Base-by-base conservation (phyloP, 2,888 invertebrate genomes). In the Cristatella mucedo region DNA sequence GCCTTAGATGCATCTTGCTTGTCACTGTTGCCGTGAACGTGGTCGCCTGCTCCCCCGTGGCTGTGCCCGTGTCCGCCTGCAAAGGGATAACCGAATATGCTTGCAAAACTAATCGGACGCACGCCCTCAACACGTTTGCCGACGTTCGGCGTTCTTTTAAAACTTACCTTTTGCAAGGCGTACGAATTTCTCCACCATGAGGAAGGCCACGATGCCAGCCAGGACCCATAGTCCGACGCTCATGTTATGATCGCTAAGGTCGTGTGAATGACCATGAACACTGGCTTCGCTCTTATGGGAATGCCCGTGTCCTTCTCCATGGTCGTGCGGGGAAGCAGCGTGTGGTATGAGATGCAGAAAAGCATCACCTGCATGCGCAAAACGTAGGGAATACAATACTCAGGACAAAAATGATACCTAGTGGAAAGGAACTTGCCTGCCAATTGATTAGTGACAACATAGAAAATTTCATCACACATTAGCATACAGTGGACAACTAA, bases 341-440 rank as follows among this genome's bases (percentile, higher is more conserved):
- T 99, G 97, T 1, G 97, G 97, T 58, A 99, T 97, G 47, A 99
- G 71, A 69, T 99, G 97, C 4, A 99, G 73, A 66, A 99, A 99
- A 0, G 97, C 95, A 71, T 99, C 97, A 5, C 97, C 97, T 36
- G 18, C 4, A 20, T n/a, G n/a, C 13, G n/a, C 16, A 9, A 26
- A 26, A 11, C n/a, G n/a, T n/a, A n/a, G n/a, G n/a, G n/a, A n/a
- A n/a, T n/a, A n/a, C n/a, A n/a, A n/a, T n/a, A n/a, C n/a, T n/a
- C n/a, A n/a, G n/a, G n/a, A n/a, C n/a, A n/a, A n/a, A n/a, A n/a
- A n/a, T n/a, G n/a, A n/a, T n/a, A n/a, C n/a, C n/a, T n/a, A n/a
- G n/a, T n/a, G n/a, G n/a, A n/a, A n/a, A n/a, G n/a, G n/a, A n/a
- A n/a, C n/a, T n/a, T n/a, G n/a, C n/a, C n/a, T n/a, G n/a, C n/a